phyloP scores from a whole-genome alignment of 2,888 invertebrate species.

The Tineola bisselliella region DNA sequence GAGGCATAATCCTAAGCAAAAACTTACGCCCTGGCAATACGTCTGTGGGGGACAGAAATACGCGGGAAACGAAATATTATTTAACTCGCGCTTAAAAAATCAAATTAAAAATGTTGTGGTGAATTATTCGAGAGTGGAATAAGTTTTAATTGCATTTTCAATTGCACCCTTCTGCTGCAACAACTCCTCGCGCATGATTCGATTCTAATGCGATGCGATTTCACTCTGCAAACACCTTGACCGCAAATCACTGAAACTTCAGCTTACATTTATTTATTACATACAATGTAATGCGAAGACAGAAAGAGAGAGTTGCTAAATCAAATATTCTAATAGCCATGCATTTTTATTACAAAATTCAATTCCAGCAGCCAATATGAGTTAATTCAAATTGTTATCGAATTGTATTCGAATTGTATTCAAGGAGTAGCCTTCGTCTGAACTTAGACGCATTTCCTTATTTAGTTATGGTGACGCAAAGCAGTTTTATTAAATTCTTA shows the following conservation, averaged over 20 bases:
- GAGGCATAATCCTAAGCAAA: not conserved
- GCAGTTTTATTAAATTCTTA: not conserved
- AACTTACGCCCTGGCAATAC: not conserved
- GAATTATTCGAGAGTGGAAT: not conserved
- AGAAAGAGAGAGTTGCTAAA: too few relatives aligned
- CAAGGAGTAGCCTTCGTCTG: not conserved
- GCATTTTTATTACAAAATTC: too few relatives aligned
- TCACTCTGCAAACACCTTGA: too few relatives aligned
- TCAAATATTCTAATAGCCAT: too few relatives aligned
- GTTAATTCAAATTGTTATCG: not conserved
- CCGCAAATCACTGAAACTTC: too few relatives aligned
- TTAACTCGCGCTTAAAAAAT: not conserved
- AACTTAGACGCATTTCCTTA: not conserved
- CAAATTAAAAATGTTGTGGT: constrained; percentile 3
- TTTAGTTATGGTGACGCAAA: not conserved
- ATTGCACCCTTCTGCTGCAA: not conserved
- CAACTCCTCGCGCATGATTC: not conserved
- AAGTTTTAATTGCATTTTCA: constrained; percentile 11
- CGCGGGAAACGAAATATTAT: not conserved
- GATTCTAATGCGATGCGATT: too few relatives aligned
- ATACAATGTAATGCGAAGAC: too few relatives aligned
- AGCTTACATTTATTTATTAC: too few relatives aligned
- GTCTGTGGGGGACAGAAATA: not conserved
- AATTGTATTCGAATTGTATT: not conserved
- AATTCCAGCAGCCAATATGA: too few relatives aligned